A percentile compares a stretch with the other conserved stretches of the same genome.
These are phyloP conservation scores for Zophobas atratus DNA, from an alignment of 1,140 invertebrate species.

Conservation along the genomic window DNA sequence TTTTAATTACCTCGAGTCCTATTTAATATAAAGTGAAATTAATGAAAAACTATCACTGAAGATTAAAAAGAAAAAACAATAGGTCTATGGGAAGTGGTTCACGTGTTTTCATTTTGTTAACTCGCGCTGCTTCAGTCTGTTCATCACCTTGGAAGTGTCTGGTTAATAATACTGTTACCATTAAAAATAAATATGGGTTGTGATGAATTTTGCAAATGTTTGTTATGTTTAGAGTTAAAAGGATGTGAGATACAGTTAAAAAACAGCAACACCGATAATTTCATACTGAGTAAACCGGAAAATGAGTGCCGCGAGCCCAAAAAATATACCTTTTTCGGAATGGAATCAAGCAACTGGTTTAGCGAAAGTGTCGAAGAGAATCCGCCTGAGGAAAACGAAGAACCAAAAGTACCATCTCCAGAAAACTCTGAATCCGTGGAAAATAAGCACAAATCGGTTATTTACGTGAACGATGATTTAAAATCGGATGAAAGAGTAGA, in stretches of 20 bases:
- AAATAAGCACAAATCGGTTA: slow-evolving; percentile 64
- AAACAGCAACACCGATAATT: slow-evolving; percentile 65
- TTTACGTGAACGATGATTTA: slow-evolving; percentile 63
- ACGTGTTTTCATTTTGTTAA: slow-evolving; percentile 32
- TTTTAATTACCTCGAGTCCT: background rate
- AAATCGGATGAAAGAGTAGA: slow-evolving; percentile 57
- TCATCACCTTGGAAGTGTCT: slow-evolving; percentile 11
- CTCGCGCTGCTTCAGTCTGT: slow-evolving; percentile 15
- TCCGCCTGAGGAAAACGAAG: slow-evolving; percentile 1
- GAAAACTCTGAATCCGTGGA: slow-evolving; percentile 49
- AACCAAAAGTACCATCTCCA: background rate
- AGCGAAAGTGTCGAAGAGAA: slow-evolving; percentile 67
- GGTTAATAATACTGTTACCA: slow-evolving; percentile 4
- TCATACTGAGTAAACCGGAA: slow-evolving; percentile 67
- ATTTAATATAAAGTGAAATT: slow-evolving; percentile 26
- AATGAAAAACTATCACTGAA: slow-evolving; percentile 24
- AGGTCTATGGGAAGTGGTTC: slow-evolving; percentile 32
- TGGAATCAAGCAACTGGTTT: slow-evolving; percentile 52
- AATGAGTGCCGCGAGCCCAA: slow-evolving; percentile 49
- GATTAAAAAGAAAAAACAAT: slow-evolving; percentile 29
- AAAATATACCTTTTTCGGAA: slow-evolving; percentile 64
- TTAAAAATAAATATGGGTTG: slow-evolving; percentile 66
- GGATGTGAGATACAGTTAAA: slow-evolving; percentile 63
- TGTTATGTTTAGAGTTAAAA: slow-evolving; percentile 69
- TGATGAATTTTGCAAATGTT: slow-evolving; percentile 69